phyloP scores from a whole-genome alignment of 2,797 vertebrate genomes.

The Malacoraja senta region DNA sequence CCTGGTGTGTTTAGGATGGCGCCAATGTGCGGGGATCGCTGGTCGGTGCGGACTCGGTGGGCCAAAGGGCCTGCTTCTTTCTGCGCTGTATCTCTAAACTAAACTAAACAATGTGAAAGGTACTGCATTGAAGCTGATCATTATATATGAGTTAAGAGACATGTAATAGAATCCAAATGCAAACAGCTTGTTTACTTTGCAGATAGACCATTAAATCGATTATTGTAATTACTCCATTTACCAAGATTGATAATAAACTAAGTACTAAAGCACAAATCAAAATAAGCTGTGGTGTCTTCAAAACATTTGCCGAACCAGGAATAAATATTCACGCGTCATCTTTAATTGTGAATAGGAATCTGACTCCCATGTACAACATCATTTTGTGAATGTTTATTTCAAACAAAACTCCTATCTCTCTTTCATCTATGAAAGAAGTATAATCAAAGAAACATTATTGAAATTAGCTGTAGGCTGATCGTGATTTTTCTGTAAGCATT shows the following conservation, averaged over 20 bases:
- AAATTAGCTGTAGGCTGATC: not conserved
- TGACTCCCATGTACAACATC: not conserved
- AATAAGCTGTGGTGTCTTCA: not conserved
- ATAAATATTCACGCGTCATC: not conserved
- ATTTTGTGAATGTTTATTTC: not conserved
- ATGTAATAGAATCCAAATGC: not conserved
- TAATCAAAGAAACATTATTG: not conserved
- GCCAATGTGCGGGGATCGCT: no score
- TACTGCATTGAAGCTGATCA: not conserved
- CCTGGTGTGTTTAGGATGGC: no score
- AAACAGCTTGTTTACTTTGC: not conserved
- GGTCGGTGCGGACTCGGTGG: no score
- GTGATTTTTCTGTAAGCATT: not conserved
- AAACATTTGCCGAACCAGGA: not conserved
- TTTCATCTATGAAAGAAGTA: not conserved
- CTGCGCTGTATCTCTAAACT: no score
- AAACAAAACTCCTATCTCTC: not conserved
- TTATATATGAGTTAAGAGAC: not conserved
- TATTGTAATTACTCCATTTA: not conserved
- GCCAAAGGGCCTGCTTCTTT: no score
- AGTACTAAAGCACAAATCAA: not conserved
- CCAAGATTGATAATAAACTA: not conserved
- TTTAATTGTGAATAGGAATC: not conserved
- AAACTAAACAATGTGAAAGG: not conserved
- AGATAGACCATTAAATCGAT: conserved; percentile 3